These are phyloP conservation scores for Xestia sexstrigata DNA, from an alignment of 2,888 invertebrate genomes.

Conservation along the genomic window DNA sequence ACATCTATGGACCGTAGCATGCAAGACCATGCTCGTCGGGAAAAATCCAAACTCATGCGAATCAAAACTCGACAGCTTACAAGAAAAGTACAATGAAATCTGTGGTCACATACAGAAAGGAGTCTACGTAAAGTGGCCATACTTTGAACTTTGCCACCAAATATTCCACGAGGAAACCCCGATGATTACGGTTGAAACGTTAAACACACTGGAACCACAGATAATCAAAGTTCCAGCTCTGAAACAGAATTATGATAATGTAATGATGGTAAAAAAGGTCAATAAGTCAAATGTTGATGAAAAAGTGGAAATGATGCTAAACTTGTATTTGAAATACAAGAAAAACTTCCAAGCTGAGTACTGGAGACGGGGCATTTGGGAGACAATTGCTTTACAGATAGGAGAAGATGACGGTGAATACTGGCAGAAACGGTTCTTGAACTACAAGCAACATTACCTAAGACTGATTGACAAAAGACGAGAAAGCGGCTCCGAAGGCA, in stretches of 20 bases:
- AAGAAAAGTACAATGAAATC: conserved; percentile 76
- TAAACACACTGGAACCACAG: conserved; percentile 48
- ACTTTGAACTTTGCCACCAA: conserved; percentile 80
- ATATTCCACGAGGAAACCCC: conserved; percentile 80
- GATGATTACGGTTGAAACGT: conserved; percentile 47
- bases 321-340: conserved; percentile 81
- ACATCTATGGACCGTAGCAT: conserved; percentile 85
- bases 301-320: conserved; percentile 81
- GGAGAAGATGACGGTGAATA: conserved; percentile 83
- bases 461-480: conserved; percentile 78
- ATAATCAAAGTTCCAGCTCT: conserved; percentile 45
- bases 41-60: conserved; percentile 80
- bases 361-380: conserved; percentile 82
- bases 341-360: conserved; percentile 76
- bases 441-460: conserved; percentile 86
- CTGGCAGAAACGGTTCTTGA: conserved; percentile 85
- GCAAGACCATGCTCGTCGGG: conserved; percentile 82
- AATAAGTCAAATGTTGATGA: conserved; percentile 71
- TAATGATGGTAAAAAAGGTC: conserved; percentile 73
- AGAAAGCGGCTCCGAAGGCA: conserved; percentile 68
- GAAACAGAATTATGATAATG: conserved; percentile 63
- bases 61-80: conserved; percentile 75
- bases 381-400: conserved; percentile 81
- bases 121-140: conserved; percentile 75
- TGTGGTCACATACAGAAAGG: conserved; percentile 74